phyloP scores from a whole-genome alignment of 2,797 vertebrate species.

The Manis javanica region DNA sequence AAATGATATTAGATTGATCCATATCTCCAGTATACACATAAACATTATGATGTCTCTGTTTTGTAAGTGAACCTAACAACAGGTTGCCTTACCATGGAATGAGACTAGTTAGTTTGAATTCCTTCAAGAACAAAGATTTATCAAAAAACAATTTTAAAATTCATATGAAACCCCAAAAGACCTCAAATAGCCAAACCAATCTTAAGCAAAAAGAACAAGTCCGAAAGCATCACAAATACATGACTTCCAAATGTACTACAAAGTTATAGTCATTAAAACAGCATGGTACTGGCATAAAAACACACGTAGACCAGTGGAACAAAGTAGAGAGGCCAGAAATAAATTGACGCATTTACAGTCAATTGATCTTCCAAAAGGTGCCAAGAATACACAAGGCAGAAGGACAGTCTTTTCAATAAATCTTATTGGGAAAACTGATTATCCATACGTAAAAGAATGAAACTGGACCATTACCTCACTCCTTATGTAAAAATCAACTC shows the following conservation, averaged over 20 bases:
- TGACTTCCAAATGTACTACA: background rate
- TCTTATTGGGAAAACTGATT: background rate
- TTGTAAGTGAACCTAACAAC: background rate
- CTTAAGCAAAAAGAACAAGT: conserved; percentile 6
- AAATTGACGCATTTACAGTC: background rate
- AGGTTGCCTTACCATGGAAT: conserved; percentile 19
- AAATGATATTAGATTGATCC: conserved; percentile 1
- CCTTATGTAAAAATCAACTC: background rate
- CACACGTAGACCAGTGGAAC: background rate
- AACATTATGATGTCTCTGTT: conserved; percentile 8
- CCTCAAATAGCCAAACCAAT: conserved; percentile 3
- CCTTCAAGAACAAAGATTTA: conserved; percentile 26
- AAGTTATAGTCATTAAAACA: background rate
- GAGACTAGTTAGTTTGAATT: background rate
- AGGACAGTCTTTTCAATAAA: background rate
- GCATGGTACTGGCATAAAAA: background rate
- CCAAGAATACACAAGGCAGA: background rate
- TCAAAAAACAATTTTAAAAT: background rate
- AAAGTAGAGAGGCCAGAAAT: background rate
- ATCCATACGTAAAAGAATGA: background rate
- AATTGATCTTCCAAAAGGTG: background rate
- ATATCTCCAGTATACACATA: conserved; percentile 26
- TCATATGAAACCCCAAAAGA: background rate
- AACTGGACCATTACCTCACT: background rate
- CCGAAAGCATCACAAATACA: background rate